Base-by-base conservation (phyloP, 2,113 vertebrate genomes). In the Hypanus sabinus region DNA sequence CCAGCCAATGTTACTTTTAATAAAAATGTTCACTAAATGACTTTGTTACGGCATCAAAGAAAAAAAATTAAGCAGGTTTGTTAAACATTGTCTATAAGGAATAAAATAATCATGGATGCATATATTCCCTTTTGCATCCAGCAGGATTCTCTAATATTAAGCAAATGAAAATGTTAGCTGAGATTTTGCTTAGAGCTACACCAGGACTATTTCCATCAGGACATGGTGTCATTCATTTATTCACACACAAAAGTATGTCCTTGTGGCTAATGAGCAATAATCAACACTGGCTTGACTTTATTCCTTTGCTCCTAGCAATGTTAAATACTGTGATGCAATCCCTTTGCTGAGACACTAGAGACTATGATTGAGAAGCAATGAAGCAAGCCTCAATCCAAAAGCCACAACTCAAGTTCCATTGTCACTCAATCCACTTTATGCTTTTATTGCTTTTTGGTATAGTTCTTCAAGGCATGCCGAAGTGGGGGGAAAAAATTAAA, bases 221-320 rank as follows among this genome's bases (percentile, higher is more conserved):
- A 96, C 96, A 95, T 94, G 94, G 96, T 96, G 97, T 97, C 97
- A 96, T 96, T 97, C 96, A 96, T 97, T 97, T 97, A 97, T 97
- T 96, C 95, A 95, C 96, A 96, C 96, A 95, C 97, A 97, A 98
- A 96, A 97, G 97, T 96, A 97, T 97, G 97, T 98, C 97, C 97
- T 97, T 96, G 96, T 95, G 96, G 96, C 97, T 98, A 97, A 98
- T 98, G 97, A 97, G 97, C 96, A 97, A 97, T 98, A 97, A 98
- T 98, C 97, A 98, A 97, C 97, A 97, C 95, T 96, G 96, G 97
- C 97, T 97, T 96, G 95, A 96, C 96, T 97, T 97, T 97, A 97
- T 97, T 97, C 96, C 96, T 96, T 95, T 95, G 96, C 96, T 97
- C 95, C 96, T 95, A 96, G 97, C 97, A 95, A 97, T 96, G 97